A percentile compares a stretch with the other conserved stretches of the same genome.
Conservation (phyloP, 2,113 vertebrate genomes). For the Oryzias celebensis region DNA sequence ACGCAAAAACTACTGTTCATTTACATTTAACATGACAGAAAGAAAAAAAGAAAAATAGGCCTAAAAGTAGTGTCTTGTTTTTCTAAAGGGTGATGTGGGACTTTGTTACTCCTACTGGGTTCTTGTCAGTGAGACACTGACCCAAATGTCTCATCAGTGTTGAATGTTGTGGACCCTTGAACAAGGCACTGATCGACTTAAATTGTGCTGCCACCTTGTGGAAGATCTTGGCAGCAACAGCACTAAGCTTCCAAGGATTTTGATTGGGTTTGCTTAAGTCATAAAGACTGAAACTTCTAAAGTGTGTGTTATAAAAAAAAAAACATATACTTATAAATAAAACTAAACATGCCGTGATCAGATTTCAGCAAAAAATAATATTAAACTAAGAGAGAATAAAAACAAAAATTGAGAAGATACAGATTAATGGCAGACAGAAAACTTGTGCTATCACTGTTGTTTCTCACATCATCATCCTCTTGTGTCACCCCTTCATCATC, state of each 20-base stretch:
- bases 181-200: neutral
- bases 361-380: too few species aligned
- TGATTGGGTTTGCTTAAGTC: neutral
- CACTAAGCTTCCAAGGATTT: neutral
- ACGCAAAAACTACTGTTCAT: too few species aligned
- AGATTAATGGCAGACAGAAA: neutral
- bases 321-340: neutral
- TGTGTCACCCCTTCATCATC: conserved; percentile 68
- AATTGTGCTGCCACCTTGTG: conserved; percentile 70
- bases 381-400: neutral
- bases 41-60: too few species aligned
- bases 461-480: conserved; percentile 70
- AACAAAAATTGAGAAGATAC: neutral
- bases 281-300: neutral
- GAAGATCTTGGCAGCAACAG: conserved; percentile 8
- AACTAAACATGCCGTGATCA: too few species aligned
- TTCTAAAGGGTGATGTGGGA: too few species aligned
- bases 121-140: too few species aligned
- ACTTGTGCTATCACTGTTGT: neutral
- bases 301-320: neutral
- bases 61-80: too few species aligned
- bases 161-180: too few species aligned
- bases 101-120: too few species aligned
- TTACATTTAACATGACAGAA: too few species aligned
- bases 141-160: too few species aligned